Conservation (phyloP, 2,113 vertebrate genomes). For the Caracal caracal region DNA sequence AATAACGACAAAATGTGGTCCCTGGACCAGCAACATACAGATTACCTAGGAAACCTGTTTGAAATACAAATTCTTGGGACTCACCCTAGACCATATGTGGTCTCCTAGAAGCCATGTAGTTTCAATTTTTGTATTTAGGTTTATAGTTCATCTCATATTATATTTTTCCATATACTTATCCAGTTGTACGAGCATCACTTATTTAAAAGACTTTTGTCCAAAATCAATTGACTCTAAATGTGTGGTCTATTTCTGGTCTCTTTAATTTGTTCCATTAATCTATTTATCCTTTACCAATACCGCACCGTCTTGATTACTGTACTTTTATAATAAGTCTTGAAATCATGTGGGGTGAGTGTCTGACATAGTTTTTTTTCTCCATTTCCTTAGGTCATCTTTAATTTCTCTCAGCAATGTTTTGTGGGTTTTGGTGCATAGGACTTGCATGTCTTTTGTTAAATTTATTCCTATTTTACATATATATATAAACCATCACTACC, state of each 20-base stretch:
- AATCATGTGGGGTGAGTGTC: background rate
- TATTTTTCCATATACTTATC: background rate
- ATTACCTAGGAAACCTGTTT: background rate
- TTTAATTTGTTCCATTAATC: background rate
- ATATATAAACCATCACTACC: background rate
- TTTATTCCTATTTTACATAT: background rate
- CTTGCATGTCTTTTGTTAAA: background rate
- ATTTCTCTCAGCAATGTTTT: background rate
- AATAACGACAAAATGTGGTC: background rate
- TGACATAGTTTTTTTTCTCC: background rate
- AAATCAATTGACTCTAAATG: background rate
- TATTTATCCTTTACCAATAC: background rate
- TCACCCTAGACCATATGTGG: background rate
- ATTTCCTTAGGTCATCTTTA: background rate
- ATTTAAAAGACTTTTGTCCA: background rate
- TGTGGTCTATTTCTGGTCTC: background rate
- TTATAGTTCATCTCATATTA: background rate
- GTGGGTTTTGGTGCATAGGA: background rate
- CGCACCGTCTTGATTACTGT: background rate
- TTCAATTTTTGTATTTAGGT: background rate
- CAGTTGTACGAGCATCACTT: background rate
- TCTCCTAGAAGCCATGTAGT: background rate
- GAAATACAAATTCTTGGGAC: slow-evolving; percentile 10
- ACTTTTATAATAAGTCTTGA: background rate
- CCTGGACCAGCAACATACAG: background rate